Conservation (phyloP, 2,888 invertebrate species). For the Melitaea athalia region DNA sequence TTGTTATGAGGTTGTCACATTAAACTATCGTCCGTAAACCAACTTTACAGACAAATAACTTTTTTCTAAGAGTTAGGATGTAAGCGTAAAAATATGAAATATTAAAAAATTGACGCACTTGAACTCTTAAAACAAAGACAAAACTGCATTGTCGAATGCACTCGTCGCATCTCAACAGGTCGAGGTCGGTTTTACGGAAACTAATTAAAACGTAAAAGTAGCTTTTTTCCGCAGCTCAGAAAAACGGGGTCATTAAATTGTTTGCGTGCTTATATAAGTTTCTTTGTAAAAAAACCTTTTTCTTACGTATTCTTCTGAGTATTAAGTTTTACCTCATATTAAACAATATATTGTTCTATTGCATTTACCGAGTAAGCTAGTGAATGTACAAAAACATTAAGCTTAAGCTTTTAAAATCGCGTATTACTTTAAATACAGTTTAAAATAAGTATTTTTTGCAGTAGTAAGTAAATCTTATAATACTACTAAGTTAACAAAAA, state of each 20-base stretch:
- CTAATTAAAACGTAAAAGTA: constrained; percentile 38
- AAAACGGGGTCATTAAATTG: constrained; percentile 35
- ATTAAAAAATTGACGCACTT: constrained; percentile 8
- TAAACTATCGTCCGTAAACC: too few relatives aligned
- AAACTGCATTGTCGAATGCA: constrained; percentile 24
- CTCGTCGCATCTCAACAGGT: constrained; percentile 23
- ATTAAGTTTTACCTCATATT: constrained; percentile 2
- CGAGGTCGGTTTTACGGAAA: constrained; percentile 35
- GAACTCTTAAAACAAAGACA: constrained; percentile 15
- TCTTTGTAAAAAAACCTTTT: constrained; percentile 15
- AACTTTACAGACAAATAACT: too few relatives aligned
- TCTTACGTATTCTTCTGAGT: neutral
- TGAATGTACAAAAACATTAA: neutral
- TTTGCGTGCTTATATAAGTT: constrained; percentile 34
- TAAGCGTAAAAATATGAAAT: neutral
- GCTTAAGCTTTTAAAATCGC: neutral
- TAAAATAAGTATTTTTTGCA: too few relatives aligned
- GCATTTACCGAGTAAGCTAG: neutral
- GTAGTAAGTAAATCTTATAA: too few relatives aligned
- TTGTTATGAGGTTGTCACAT: too few relatives aligned
- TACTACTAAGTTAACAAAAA: too few relatives aligned
- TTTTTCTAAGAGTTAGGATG: too few relatives aligned
- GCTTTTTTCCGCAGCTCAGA: constrained; percentile 30
- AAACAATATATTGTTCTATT: neutral
- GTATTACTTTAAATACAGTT: neutral